Conservation (phyloP, 2,797 vertebrate species). For the Sebastes cheni region DNA sequence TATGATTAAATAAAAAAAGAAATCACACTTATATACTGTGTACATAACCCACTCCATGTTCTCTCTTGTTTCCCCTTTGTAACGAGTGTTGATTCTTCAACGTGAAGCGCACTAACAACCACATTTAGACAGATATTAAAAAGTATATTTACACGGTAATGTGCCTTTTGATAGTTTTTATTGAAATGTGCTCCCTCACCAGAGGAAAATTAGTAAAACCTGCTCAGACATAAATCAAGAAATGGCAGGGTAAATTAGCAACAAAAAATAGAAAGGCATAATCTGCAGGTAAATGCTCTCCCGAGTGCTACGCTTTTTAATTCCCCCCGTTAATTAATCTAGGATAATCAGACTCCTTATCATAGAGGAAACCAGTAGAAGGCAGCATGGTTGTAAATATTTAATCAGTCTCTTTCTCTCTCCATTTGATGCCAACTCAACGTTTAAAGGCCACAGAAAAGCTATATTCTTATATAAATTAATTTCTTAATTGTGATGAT, state of each 20-base stretch:
- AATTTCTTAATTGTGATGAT: slow-evolving; percentile 24
- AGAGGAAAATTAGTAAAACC: neutral
- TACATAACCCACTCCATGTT: neutral
- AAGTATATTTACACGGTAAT: neutral
- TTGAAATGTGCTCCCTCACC: neutral
- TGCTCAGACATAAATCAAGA: neutral
- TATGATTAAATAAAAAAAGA: neutral
- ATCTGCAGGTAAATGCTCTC: slow-evolving; percentile 31
- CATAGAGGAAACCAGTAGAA: slow-evolving; percentile 11
- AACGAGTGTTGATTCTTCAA: neutral
- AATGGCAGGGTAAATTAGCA: neutral
- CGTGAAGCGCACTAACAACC: neutral
- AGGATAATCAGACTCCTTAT: slow-evolving; percentile 31
- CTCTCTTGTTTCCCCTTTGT: neutral
- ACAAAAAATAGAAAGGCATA: neutral
- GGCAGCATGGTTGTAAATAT: slow-evolving; percentile 20
- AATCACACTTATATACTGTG: neutral
- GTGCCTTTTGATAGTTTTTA: neutral
- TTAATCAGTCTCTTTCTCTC: slow-evolving; percentile 38
- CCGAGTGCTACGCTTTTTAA: slow-evolving; percentile 2
- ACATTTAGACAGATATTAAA: neutral
- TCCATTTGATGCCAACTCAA: neutral
- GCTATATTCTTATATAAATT: slow-evolving; percentile 16
- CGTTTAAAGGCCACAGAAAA: neutral
- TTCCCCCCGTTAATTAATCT: slow-evolving; percentile 17